Evolutionary conservation across 2,113 vertebrate genomes (phyloP), one percentile per base, ranked within the genome.

Genomic region (Anarhynchus alexandrinus): DNA sequence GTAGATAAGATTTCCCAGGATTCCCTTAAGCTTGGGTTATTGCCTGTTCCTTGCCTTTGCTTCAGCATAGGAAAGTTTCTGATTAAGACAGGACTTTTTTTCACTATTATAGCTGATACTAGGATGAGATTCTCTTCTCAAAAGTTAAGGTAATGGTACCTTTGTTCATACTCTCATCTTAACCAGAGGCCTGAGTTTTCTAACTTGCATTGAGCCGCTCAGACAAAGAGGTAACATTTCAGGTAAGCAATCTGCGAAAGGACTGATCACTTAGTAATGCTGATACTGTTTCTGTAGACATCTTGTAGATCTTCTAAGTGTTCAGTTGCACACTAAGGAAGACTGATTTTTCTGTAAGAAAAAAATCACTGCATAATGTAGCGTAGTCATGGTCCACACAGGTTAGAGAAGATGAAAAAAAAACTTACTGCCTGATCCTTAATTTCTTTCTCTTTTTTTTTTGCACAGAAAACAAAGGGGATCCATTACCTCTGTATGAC

Each of bases 291-390:
- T 70, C 66, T 79, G 55, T 49, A 55, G n/a, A 18, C 7, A 34
- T 26, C 43, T 45, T 45, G 43, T 45, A 82, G 42, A n/a, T 73
- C 55, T 51, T 73, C 55, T 51, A 91, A 58, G 21, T 57, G 23
- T 82, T 83, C 62, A 16, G 27, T 40, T 49, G 30, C 67, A 83
- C 61, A 20, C 16, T 54, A 47, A n/a, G 21, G 18, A 65, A 88
- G 20, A 65, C 25, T 8, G 4, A 16, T 83, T 72, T 80, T 85
- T 49, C 15, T 86, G 12, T 71, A 54, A 73, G 51, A 52, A 65
- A 83, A 59, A 51, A 19, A 52, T 16, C 0, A 0, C 57, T 54
- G 15, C 22, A 15, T 57, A 61, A 58, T 0, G 0, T 25, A 62
- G 45, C 11, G 17, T 40, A 47, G 34, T 23, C 22, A 5, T 49